Base-by-base conservation (phyloP, 2,113 vertebrate species). In the Mungos mungo region DNA sequence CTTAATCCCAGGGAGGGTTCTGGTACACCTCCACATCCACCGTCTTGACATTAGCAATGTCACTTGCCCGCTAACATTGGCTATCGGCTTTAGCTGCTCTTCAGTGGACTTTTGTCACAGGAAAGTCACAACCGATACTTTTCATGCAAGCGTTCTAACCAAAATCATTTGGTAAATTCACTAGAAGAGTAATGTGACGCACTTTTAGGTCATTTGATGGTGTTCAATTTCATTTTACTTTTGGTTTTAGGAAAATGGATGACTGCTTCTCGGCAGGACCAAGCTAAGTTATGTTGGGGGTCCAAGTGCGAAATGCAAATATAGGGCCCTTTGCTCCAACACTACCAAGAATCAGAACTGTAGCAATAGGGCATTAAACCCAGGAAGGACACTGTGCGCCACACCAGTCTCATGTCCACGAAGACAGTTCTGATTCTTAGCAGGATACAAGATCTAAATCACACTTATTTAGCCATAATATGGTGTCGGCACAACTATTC, bases 391-490 rank as follows among this genome's bases (percentile, higher is more conserved):
- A 13, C 1, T 15, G 10, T 21, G 14, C 2, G 7, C 13, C 27
- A 6, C 4, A 1, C 5, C 35, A 13, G 45, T 15, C 27, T 0
- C 13, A 1, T 4, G 10, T n/a, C 19, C 69, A 35, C 0, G n/a
- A 76, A 81, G 18, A 3, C 33, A 2, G 33, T 33, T 8, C 50
- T 45, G 60, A 66, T 45, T 57, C 33, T 41, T 54, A 33, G 1
- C 7, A 41, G 2, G 14, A 25, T 23, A 1, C 33, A 63, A 9
- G 15, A 3, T 50, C 77, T 54, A 79, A 76, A 41, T 2, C 6
- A 65, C 7, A 27, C 38, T 60, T 91, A 5, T n/a, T n/a, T 63
- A 60, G 45, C 29, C 23, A 66, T 50, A 81, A 5, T 9, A 35
- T 19, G 41, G 57, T 71, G 2, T 25, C 47, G n/a, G 7, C 15